phyloP scores from a whole-genome alignment of 92 coral and sea anemone genomes.

The Blastomussa wellsi region DNA sequence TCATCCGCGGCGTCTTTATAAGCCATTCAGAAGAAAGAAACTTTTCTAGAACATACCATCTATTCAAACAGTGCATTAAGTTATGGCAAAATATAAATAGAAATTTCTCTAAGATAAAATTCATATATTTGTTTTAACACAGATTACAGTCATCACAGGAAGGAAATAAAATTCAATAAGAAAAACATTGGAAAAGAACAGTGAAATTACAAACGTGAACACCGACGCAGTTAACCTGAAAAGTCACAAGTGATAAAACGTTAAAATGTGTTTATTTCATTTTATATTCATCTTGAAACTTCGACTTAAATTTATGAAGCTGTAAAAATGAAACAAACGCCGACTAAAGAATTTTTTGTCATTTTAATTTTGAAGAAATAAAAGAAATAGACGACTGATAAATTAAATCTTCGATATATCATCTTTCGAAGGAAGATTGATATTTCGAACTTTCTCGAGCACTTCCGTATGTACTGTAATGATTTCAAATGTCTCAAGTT shows the following conservation, averaged over 20 bases:
- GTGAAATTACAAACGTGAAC: background rate
- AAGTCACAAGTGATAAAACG: no score
- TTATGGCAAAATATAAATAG: background rate
- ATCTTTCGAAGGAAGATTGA: background rate
- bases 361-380: background rate
- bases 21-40: background rate
- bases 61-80: background rate
- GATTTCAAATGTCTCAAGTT: background rate
- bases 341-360: background rate
- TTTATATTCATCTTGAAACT: background rate
- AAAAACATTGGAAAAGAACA: background rate
- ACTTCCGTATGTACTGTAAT: background rate
- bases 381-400: background rate
- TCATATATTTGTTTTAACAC: background rate
- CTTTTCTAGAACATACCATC: background rate
- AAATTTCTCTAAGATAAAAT: background rate
- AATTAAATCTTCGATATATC: background rate
- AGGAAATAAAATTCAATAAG: background rate
- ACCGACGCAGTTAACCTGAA: background rate
- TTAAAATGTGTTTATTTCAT: background rate
- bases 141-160: background rate
- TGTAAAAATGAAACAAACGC: background rate
- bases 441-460: background rate
- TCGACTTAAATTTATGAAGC: background rate
- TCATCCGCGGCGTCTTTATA: background rate